Evolutionary conservation across 1,140 invertebrate genomes (phyloP).

Genomic region (Panagrolaimus sp.): DNA sequence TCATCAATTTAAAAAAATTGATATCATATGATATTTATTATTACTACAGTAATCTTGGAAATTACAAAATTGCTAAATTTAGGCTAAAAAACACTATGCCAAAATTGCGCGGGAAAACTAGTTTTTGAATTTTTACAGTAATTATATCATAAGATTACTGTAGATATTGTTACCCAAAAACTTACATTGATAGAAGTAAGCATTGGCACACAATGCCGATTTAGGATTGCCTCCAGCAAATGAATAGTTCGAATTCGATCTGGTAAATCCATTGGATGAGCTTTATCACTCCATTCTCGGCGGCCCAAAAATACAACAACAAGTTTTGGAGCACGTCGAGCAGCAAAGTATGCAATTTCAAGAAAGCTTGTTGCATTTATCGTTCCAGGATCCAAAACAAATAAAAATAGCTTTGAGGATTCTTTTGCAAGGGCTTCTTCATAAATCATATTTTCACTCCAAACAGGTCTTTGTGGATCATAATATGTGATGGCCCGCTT

Average conservation of each 20-base stretch:
- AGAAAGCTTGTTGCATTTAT: constrained; percentile 59
- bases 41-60: too few species aligned
- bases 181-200: constrained; percentile 44
- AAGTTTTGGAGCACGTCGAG: constrained; percentile 55
- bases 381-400: constrained; percentile 58
- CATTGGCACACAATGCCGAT: constrained; percentile 52
- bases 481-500: constrained; percentile 56
- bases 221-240: constrained; percentile 51
- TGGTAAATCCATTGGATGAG: constrained; percentile 53
- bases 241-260: constrained; percentile 51
- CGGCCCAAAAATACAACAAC: constrained; percentile 55
- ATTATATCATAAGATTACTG: neutral
- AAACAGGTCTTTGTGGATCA: constrained; percentile 54
- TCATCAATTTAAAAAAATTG: too few species aligned
- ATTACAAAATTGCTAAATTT: too few species aligned
- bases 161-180: neutral
- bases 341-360: constrained; percentile 58
- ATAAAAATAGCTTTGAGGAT: constrained; percentile 55
- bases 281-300: constrained; percentile 56
- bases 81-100: too few species aligned
- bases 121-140: neutral
- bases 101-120: too few species aligned
- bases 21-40: too few species aligned
- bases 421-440: constrained; percentile 54
- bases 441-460: constrained; percentile 58